Percentiles rank a stretch among this genome's conserved stretches.
phyloP scores from a whole-genome alignment of 2,888 invertebrate species.

The Pandemis cinnamomeana region DNA sequence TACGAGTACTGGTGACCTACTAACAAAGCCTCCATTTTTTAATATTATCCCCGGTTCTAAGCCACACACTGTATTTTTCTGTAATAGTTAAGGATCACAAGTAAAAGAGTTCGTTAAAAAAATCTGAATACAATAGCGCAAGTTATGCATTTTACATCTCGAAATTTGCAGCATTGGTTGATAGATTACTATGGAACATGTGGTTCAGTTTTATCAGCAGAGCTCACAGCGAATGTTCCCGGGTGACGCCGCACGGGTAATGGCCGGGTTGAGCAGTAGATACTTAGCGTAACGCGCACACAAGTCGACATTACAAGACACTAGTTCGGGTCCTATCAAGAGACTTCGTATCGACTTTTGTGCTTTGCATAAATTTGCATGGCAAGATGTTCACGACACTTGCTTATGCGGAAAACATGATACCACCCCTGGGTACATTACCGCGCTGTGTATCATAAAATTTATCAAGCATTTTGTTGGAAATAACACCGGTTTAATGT shows the following conservation, averaged over 20 bases:
- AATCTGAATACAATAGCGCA: neutral
- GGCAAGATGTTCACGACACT: conserved; percentile 57
- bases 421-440: conserved; percentile 54
- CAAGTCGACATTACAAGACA: conserved; percentile 48
- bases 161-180: neutral
- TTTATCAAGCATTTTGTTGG: conserved; percentile 50
- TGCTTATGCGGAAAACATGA: conserved; percentile 53
- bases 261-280: neutral
- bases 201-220: conserved; percentile 1
- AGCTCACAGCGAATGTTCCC: conserved; percentile 8
- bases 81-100: too few species aligned
- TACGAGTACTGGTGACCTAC: too few species aligned
- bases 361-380: conserved; percentile 82
- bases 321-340: conserved; percentile 60
- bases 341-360: conserved; percentile 76
- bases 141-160: neutral
- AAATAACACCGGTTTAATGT: conserved; percentile 46
- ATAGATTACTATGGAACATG: neutral
- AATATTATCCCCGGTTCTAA: too few species aligned
- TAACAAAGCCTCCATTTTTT: too few species aligned
- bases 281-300: conserved; percentile 8
- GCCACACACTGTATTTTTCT: too few species aligned
- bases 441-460: conserved; percentile 54
- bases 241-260: neutral
- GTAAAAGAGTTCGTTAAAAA: neutral